Percentiles rank a stretch among this genome's conserved stretches.
Evolutionary conservation across 1,140 invertebrate species (phyloP).

Genomic region (Platyscapa corneri): DNA sequence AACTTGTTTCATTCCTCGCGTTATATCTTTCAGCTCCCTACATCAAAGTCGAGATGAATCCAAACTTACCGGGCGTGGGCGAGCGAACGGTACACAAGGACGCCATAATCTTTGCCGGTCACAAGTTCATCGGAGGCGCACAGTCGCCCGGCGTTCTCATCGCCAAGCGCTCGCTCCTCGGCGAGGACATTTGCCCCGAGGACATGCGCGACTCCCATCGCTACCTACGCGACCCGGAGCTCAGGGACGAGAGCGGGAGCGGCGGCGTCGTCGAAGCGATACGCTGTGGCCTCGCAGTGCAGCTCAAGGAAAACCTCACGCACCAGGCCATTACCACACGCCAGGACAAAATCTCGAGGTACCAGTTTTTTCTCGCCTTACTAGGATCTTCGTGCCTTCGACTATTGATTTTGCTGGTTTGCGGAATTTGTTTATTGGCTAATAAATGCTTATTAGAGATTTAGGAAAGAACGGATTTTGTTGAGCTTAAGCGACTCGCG

Average conservation of each 20-base stretch:
- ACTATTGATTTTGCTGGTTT: neutral
- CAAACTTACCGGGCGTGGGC: slow-evolving; percentile 79
- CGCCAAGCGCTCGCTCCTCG: slow-evolving; percentile 75
- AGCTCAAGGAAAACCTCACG: slow-evolving; percentile 88
- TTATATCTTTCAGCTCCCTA: slow-evolving; percentile 79
- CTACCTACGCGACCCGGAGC: slow-evolving; percentile 72
- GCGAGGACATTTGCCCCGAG: slow-evolving; percentile 68
- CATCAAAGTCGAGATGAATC: slow-evolving; percentile 90
- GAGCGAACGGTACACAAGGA: slow-evolving; percentile 87
- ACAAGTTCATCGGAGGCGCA: slow-evolving; percentile 93
- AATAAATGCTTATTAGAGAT: neutral
- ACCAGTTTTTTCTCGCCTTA: neutral
- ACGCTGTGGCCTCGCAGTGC: slow-evolving; percentile 88
- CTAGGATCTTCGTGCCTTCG: neutral
- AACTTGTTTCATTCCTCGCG: neutral
- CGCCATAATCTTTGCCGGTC: slow-evolving; percentile 92
- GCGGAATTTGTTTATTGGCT: neutral
- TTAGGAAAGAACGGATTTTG: neutral
- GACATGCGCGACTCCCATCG: slow-evolving; percentile 71
- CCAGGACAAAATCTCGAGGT: slow-evolving; percentile 81
- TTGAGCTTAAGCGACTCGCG: neutral
- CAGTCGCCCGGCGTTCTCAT: slow-evolving; percentile 85
- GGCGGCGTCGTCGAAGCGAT: slow-evolving; percentile 89
- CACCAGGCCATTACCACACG: slow-evolving; percentile 82
- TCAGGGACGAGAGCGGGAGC: slow-evolving; percentile 90